Conservation (phyloP, 1,140 invertebrate genomes). For the Drosophila erecta region DNA sequence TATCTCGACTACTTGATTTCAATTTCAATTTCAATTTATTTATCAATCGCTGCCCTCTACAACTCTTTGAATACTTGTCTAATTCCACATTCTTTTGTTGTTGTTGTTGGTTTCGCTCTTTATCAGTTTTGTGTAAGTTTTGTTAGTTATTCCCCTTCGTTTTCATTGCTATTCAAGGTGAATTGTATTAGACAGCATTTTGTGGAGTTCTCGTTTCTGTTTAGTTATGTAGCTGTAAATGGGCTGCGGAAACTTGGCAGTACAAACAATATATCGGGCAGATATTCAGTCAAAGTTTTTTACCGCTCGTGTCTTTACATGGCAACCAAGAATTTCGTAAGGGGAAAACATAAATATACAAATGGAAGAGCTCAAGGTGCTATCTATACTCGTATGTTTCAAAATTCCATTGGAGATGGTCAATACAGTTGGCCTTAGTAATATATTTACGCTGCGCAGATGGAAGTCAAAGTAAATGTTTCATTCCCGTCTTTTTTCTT, state of each 20-base stretch:
- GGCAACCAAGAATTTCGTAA: conserved; percentile 39
- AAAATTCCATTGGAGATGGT: conserved; percentile 1
- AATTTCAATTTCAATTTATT: conserved; percentile 55
- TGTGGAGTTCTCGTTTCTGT: conserved; percentile 24
- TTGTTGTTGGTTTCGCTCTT: conserved; percentile 18
- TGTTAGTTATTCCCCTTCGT: conserved; percentile 26
- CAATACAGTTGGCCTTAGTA: conserved; percentile 4
- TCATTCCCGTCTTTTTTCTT: conserved; percentile 6
- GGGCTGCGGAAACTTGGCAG: conserved; percentile 39
- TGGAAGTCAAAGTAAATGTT: conserved; percentile 28
- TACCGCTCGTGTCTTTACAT: conserved; percentile 27
- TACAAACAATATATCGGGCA: conserved; percentile 29
- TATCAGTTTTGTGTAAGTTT: conserved; percentile 47
- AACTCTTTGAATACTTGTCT: conserved; percentile 41
- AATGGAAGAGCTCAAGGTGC: conserved; percentile 24
- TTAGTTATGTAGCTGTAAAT: conserved; percentile 46
- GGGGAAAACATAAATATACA: conserved; percentile 44
- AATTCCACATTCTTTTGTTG: background rate
- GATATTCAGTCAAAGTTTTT: conserved; percentile 26
- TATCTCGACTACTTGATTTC: conserved; percentile 22
- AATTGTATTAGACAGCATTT: conserved; percentile 63
- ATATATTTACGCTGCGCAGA: conserved; percentile 25
- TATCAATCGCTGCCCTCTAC: conserved; percentile 48
- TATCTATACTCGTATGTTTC: background rate
- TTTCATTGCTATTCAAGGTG: conserved; percentile 57